phyloP scores from a whole-genome alignment of 2,888 invertebrate species.

The Leucophora obtusa region DNA sequence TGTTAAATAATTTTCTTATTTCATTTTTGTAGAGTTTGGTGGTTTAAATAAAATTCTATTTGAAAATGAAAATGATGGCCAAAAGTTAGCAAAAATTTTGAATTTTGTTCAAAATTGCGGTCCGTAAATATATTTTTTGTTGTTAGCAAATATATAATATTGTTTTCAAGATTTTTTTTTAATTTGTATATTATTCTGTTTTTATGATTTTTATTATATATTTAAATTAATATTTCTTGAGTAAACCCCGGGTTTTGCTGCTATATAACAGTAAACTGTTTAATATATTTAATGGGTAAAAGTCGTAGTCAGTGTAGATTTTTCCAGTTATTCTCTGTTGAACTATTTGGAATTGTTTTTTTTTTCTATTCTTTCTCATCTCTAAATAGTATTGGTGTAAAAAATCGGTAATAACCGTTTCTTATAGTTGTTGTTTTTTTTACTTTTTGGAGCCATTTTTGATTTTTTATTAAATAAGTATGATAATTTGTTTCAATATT shows the following conservation, averaged over 20 bases:
- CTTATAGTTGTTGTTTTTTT: background rate
- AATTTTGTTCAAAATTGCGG: slow-evolving; percentile 64
- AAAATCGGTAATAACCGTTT: background rate
- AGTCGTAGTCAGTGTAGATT: slow-evolving; percentile 9
- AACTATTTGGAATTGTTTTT: background rate
- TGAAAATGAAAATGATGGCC: slow-evolving; percentile 45
- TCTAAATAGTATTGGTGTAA: background rate
- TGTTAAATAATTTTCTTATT: background rate
- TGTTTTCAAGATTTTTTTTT: slow-evolving; percentile 27
- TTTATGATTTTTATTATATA: slow-evolving; percentile 5
- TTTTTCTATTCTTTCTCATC: background rate
- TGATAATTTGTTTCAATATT: slow-evolving; percentile 5
- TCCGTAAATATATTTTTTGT: slow-evolving; percentile 52
- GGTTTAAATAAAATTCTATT: slow-evolving; percentile 21
- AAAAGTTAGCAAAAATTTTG: slow-evolving; percentile 63
- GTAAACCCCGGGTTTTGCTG: slow-evolving; percentile 4
- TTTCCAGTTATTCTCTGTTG: background rate
- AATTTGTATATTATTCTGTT: background rate
- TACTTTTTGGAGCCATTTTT: slow-evolving; percentile 61
- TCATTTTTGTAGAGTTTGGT: slow-evolving; percentile 42
- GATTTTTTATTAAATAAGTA: slow-evolving; percentile 19
- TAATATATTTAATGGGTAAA: slow-evolving; percentile 1
- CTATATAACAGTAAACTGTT: background rate
- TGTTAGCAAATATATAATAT: slow-evolving; percentile 56
- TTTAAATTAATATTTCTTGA: background rate